Base-by-base conservation (phyloP, 2,113 vertebrate species). In the Neolamprologus hecqui region DNA sequence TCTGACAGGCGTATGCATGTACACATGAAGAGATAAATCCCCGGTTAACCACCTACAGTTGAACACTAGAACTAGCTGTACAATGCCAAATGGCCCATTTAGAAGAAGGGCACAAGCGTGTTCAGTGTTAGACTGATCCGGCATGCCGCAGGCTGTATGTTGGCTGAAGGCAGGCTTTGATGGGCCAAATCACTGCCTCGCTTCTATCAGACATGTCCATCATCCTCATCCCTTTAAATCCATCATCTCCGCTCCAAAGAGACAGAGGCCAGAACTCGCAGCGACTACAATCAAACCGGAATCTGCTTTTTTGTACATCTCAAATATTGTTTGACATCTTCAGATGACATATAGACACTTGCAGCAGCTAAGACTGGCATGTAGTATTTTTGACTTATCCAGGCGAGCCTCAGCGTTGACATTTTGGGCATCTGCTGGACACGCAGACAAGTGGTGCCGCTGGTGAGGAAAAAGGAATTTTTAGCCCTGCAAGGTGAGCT, bases 131-230 rank as follows among this genome's bases (percentile, higher is more conserved):
- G 91, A 57, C 73, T 68, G 89, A 94, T 93, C 88, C 81, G 65
- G 84, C 68, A 88, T 90, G 90, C 93, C 91, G 53, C 90, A 91
- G 94, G 91, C 93, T 88, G 89, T 92, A 92, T 95, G 93, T 93
- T 94, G 91, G 92, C 92, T 90, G 92, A 92, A 89, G 86, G 87
- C 84, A 82, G 89, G 58, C 93, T 95, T 93, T 93, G 92, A 95
- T 93, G 94, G 93, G 84, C 87, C 89, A 91, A 94, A 95, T 92
- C 90, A 88, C 89, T 81, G 87, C 89, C 89, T 94, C 88, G 90
- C 92, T 92, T 93, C 90, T 82, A 89, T 88, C 89, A 94, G 70
- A 93, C 86, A 21, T 79, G 83, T 94, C 90, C 86, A 90, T 94
- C 93, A 94, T 90, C 91, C 33, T 91, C 82, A 49, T 75, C 83